Conservation (phyloP, 1,140 invertebrate species). For the Luehdorfia chinensis region DNA sequence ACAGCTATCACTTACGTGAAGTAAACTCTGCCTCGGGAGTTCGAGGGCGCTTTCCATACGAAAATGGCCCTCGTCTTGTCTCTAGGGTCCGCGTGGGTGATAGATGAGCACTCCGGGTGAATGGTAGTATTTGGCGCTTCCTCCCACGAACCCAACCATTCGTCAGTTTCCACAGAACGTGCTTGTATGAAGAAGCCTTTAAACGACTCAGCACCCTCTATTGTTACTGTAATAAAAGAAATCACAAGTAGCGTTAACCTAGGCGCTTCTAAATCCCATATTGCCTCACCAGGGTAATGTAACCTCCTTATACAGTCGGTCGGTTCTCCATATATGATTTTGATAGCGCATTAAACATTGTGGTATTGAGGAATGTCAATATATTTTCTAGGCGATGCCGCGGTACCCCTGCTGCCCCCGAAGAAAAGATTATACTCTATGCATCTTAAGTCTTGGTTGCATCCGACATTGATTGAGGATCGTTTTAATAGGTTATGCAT, state of each 20-base stretch:
- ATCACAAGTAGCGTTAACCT: neutral
- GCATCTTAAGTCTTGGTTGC: no score
- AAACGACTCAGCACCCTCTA: slow-evolving; percentile 79
- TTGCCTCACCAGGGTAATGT: neutral
- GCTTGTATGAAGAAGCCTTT: slow-evolving; percentile 90
- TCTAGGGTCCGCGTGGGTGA: slow-evolving; percentile 87
- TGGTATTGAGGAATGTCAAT: no score
- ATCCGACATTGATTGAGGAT: no score
- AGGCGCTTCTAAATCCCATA: no score
- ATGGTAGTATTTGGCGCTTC: slow-evolving; percentile 84
- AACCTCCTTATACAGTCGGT: no score
- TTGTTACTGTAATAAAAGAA: slow-evolving; percentile 74
- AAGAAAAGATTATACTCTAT: no score
- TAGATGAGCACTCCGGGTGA: slow-evolving; percentile 86
- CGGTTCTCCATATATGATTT: no score
- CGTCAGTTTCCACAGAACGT: slow-evolving; percentile 81
- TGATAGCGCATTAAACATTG: no score
- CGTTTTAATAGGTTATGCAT: no score
- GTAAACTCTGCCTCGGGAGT: slow-evolving; percentile 82
- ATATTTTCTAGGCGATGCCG: no score
- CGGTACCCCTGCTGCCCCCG: no score
- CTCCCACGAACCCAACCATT: slow-evolving; percentile 85
- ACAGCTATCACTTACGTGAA: slow-evolving; percentile 91
- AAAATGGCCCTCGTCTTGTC: slow-evolving; percentile 85
- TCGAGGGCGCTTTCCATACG: slow-evolving; percentile 84